These are phyloP conservation scores for Eristalis intricaria DNA, from an alignment of 2,888 invertebrate genomes.

Conservation along the genomic window DNA sequence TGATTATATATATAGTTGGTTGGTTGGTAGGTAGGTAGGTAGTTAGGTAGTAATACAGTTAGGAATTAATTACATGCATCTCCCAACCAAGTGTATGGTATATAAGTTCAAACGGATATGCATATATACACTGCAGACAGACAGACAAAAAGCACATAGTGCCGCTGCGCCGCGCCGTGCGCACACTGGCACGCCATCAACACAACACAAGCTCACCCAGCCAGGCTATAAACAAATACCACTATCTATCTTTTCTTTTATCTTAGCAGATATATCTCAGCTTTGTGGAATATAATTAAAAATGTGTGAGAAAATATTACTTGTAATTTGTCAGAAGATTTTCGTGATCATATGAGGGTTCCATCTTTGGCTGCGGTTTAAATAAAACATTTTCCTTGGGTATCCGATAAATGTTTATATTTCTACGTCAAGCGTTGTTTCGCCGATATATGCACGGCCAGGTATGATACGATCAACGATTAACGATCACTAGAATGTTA, in stretches of 20 bases:
- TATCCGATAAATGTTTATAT: slow-evolving; percentile 39
- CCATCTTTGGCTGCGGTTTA: slow-evolving; percentile 77
- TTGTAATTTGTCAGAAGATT: slow-evolving; percentile 81
- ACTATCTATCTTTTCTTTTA: slow-evolving; percentile 46
- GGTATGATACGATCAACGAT: neutral
- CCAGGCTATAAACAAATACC: slow-evolving; percentile 40
- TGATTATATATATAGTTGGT: slow-evolving; percentile 55
- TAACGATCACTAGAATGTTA: neutral
- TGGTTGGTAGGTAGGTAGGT: slow-evolving; percentile 6
- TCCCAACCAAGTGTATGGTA: slow-evolving; percentile 24
- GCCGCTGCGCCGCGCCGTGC: neutral
- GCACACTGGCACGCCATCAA: slow-evolving; percentile 5
- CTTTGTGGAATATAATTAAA: slow-evolving; percentile 64
- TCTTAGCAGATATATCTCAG: slow-evolving; percentile 60
- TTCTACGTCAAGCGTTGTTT: slow-evolving; percentile 2
- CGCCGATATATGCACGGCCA: neutral
- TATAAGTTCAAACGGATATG: slow-evolving; percentile 6
- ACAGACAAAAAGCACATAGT: neutral
- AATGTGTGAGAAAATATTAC: slow-evolving; percentile 77
- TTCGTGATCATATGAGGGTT: slow-evolving; percentile 81
- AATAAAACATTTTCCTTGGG: slow-evolving; percentile 56
- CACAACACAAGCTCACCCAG: slow-evolving; percentile 14
- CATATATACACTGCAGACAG: neutral
- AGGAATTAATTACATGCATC: slow-evolving; percentile 69
- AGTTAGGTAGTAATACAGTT: slow-evolving; percentile 63